Base-by-base conservation (phyloP, 2,888 invertebrate species). In the Drosophila formosana region DNA sequence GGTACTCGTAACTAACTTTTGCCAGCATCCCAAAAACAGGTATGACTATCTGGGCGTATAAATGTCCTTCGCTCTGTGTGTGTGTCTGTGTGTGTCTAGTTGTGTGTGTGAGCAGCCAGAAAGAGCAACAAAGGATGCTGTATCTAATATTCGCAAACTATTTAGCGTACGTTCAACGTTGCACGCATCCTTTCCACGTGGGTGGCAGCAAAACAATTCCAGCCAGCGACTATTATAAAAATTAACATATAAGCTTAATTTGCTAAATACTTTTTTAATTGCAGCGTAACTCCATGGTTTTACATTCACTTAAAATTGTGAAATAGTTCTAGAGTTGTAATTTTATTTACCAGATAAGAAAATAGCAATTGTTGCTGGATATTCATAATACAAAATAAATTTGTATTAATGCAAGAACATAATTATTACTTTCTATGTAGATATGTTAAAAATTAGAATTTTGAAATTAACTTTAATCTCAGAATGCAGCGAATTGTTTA, bases 1-100 rank as follows among this genome's bases (percentile, higher is more conserved):
- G 89, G 69, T 60, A 72, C 88, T 86, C 89, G 89, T 89, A 85
- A 89, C 85, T 85, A 89, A 86, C 85, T 86, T 86, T 89, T 75
- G 72, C 75, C 62, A 56, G 60, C 56, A 67, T 39, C 52, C 66
- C 61, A 51, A 45, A 57, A 46, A 57, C 74, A 73, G 82, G 78
- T 81, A 87, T 63, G 66, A 41, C 39, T 41, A 3, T 58, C 73
- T 34, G 43, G 37, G 37, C 60, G 37, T 13, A 37, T 45, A 50
- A 11, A 26, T 52, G 26, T 52, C 3, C n/a, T 25, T 18, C 18
- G 18, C 18, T 39, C 6, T 53, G 11, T 13, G 4, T 70, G 3
- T 49, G 3, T 45, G 6, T 39, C 9, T 6, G 25, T 52, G 23
- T 13, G 2, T 5, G 5, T 46, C 1, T 26, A 26, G 28, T 1